Percentiles rank a stretch among this genome's conserved stretches.
These are phyloP conservation scores for Metopolophium dirhodum DNA, from an alignment of 1,140 invertebrate species.

Conservation along the genomic window DNA sequence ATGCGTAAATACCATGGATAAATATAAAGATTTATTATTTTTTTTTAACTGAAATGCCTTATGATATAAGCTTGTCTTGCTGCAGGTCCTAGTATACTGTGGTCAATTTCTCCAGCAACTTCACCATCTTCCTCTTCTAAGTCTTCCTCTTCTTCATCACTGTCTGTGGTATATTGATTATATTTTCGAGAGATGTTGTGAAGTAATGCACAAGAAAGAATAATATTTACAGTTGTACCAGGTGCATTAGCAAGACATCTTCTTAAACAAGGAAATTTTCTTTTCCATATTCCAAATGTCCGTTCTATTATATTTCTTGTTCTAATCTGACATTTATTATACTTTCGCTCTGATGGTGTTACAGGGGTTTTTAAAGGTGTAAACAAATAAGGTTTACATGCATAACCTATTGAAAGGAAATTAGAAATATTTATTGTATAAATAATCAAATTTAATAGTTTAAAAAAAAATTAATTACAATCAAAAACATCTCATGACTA, in stretches of 20 bases:
- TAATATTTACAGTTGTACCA: background rate
- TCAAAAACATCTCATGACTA: too few relatives aligned
- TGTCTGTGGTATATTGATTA: background rate
- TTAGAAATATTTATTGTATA: too few relatives aligned
- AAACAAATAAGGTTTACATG: conserved; percentile 42
- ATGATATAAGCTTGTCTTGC: background rate
- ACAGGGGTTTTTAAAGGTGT: conserved; percentile 52
- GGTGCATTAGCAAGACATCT: background rate
- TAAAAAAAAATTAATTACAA: too few relatives aligned
- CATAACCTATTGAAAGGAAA: conserved; percentile 58
- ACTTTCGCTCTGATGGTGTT: conserved; percentile 19
- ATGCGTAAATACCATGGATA: too few relatives aligned
- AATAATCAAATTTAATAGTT: too few relatives aligned
- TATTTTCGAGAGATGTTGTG: background rate
- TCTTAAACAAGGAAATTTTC: conserved; percentile 51
- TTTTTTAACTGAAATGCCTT: background rate
- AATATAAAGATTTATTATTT: background rate
- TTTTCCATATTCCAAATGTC: conserved; percentile 57
- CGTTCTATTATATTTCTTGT: conserved; percentile 48
- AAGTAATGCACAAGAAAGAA: background rate
- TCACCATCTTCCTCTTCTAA: too few relatives aligned
- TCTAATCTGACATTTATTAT: conserved; percentile 40
- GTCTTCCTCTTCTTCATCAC: too few relatives aligned
- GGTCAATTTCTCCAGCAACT: background rate
- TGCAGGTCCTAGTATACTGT: background rate